phyloP scores from a whole-genome alignment of 2,113 vertebrate genomes.

The Aix galericulata region DNA sequence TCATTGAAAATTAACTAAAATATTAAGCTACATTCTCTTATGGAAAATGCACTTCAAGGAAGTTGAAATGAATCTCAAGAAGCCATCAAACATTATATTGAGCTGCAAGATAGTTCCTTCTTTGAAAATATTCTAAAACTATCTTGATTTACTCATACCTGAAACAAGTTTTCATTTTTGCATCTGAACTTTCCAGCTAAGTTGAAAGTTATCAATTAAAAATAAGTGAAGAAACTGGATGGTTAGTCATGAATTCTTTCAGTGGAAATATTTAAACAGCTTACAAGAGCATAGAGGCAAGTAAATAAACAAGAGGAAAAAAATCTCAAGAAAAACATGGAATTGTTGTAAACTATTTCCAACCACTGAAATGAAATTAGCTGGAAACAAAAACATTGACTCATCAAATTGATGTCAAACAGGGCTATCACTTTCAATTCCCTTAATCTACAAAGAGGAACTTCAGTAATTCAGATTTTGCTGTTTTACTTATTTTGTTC shows the following conservation, averaged over 20 bases:
- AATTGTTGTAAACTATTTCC: slow-evolving; percentile 27
- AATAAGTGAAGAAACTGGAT: not conserved
- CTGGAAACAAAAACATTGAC: not conserved
- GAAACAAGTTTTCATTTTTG: not conserved
- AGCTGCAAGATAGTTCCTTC: not conserved
- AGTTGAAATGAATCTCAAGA: not conserved
- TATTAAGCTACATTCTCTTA: not conserved
- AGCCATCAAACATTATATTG: not conserved
- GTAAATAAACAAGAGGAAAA: not conserved
- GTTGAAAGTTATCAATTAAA: not conserved
- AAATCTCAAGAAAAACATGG: not conserved
- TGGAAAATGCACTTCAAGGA: not conserved
- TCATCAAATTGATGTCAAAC: slow-evolving; percentile 37
- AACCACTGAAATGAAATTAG: slow-evolving; percentile 17
- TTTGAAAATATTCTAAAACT: not conserved
- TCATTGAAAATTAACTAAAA: not conserved
- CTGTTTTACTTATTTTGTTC: slow-evolving; percentile 1
- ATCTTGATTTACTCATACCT: not conserved
- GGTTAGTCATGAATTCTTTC: not conserved
- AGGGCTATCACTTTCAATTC: slow-evolving; percentile 45
- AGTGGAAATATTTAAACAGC: not conserved
- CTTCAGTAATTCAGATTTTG: slow-evolving; percentile 21
- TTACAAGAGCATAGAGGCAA: not conserved
- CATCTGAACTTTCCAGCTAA: not conserved
- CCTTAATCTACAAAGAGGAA: slow-evolving; percentile 46